These are phyloP conservation scores for Augochlorella aurata DNA, from an alignment of 2,888 invertebrate species.

Conservation along the genomic window DNA sequence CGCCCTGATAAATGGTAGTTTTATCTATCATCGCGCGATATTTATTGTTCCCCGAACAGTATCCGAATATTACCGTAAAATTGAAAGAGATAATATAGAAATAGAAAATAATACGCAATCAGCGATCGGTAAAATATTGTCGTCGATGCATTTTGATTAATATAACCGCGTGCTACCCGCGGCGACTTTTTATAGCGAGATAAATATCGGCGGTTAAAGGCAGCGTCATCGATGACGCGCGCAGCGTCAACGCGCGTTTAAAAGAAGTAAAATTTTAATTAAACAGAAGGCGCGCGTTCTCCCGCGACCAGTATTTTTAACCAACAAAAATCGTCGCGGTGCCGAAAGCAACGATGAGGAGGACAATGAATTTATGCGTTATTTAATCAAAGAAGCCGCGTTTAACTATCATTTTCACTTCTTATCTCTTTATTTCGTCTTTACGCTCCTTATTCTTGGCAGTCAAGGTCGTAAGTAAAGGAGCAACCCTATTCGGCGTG, in stretches of 20 bases:
- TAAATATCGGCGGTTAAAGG: background rate
- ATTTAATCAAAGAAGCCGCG: constrained; percentile 21
- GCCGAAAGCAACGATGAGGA: background rate
- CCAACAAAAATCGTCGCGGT: background rate
- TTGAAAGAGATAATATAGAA: background rate
- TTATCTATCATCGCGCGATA: background rate
- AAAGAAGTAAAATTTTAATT: constrained; percentile 3
- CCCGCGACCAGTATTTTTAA: background rate
- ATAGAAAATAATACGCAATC: background rate
- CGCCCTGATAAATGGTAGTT: background rate
- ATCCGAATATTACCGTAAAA: background rate
- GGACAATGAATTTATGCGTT: constrained; percentile 11
- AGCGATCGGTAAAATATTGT: background rate
- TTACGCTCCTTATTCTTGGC: constrained; percentile 51
- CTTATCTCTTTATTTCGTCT: constrained; percentile 56
- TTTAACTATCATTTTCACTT: constrained; percentile 36
- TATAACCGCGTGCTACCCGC: background rate
- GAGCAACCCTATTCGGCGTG: constrained; percentile 53
- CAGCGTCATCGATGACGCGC: background rate
- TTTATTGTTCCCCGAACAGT: background rate
- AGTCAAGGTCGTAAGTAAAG: constrained; percentile 56
- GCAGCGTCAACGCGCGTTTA: background rate
- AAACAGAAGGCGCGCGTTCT: background rate
- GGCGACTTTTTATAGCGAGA: background rate
- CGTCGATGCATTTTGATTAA: background rate